Percentiles rank a stretch among this genome's conserved stretches.
Conservation (phyloP, 2,797 vertebrate genomes). For the Neostethus bicornis region DNA sequence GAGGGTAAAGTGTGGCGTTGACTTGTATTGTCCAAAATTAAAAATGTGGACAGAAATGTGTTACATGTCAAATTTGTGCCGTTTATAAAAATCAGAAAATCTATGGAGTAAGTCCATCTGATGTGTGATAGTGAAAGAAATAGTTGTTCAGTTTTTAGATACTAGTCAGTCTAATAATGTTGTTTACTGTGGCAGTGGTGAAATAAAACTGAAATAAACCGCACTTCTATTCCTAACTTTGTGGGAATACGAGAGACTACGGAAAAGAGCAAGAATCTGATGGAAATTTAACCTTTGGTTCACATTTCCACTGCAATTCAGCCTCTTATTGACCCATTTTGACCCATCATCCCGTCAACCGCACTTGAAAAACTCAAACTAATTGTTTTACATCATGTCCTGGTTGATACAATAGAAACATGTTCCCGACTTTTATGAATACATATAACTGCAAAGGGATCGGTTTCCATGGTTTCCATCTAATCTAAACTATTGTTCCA, state of each 20-base stretch:
- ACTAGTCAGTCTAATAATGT: slow-evolving; percentile 30
- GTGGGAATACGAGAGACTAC: slow-evolving; percentile 20
- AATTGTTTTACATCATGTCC: slow-evolving; percentile 52
- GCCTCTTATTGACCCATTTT: slow-evolving; percentile 56
- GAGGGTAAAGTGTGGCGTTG: too few relatives aligned
- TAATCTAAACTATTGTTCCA: too few relatives aligned
- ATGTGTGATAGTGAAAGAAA: slow-evolving; percentile 19
- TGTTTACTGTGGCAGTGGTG: slow-evolving; percentile 34
- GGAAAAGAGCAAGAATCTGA: slow-evolving; percentile 37
- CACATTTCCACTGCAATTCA: slow-evolving; percentile 41
- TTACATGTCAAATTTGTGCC: too few relatives aligned
- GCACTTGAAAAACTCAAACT: slow-evolving; percentile 25
- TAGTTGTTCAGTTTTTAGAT: slow-evolving; percentile 25
- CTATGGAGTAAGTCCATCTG: slow-evolving; percentile 10
- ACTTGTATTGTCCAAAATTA: too few relatives aligned
- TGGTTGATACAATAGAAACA: slow-evolving; percentile 64
- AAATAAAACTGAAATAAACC: slow-evolving; percentile 29
- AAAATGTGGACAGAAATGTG: too few relatives aligned
- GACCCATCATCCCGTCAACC: slow-evolving; percentile 53
- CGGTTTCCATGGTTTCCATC: slow-evolving; percentile 1
- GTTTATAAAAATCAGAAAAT: too few relatives aligned
- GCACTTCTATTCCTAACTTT: too few relatives aligned
- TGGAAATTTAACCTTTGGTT: slow-evolving; percentile 49
- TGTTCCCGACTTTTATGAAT: slow-evolving; percentile 21
- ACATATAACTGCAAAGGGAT: slow-evolving; percentile 20